Percentiles rank a stretch among this genome's conserved stretches.
These are phyloP conservation scores for Brachionus plicatilis DNA, from an alignment of 1,140 invertebrate species.

Conservation along the genomic window DNA sequence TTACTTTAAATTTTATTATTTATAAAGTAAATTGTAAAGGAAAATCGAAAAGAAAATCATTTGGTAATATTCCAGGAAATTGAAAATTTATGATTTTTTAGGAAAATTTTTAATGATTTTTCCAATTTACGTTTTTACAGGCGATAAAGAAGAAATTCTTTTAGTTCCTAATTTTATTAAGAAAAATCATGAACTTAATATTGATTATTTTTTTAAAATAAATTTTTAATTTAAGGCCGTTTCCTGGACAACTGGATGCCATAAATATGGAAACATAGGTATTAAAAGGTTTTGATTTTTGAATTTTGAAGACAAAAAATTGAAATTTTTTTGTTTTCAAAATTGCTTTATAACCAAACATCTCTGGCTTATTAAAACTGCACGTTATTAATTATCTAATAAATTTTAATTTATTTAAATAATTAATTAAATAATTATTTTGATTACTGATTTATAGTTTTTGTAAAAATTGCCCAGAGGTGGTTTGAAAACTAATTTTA, in stretches of 20 bases:
- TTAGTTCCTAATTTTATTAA: too few species aligned
- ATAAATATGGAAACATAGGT: constrained; percentile 40
- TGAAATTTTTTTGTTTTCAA: neutral
- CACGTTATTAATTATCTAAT: neutral
- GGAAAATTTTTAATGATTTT: too few species aligned
- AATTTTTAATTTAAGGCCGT: neutral
- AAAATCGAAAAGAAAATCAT: too few species aligned
- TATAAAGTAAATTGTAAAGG: too few species aligned
- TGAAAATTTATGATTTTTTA: too few species aligned
- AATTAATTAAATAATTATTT: neutral
- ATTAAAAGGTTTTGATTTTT: neutral
- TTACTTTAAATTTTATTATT: too few species aligned
- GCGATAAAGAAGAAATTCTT: too few species aligned
- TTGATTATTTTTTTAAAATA: neutral
- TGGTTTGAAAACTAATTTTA: neutral
- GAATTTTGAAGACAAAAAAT: neutral
- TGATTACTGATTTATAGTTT: neutral
- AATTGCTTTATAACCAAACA: neutral
- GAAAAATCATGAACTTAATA: too few species aligned
- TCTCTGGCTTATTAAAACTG: neutral
- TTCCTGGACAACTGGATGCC: constrained; percentile 38
- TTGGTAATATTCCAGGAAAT: too few species aligned
- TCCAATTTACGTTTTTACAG: too few species aligned
- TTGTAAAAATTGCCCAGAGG: neutral
- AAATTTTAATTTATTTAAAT: neutral